Conservation (phyloP, 2,888 invertebrate genomes). For the Bedellia somnulentella region DNA sequence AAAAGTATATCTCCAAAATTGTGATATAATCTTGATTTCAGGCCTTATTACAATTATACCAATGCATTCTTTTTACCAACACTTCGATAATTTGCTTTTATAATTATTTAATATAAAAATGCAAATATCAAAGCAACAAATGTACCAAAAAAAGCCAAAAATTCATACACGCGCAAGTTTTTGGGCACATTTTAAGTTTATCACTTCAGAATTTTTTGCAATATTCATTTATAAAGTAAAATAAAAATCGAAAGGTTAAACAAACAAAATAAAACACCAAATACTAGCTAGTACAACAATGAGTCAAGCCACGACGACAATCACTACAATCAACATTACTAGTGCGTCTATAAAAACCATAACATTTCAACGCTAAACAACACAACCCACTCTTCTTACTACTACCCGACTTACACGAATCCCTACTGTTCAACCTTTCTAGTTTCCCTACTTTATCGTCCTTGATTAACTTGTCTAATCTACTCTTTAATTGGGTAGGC, state of each 20-base stretch:
- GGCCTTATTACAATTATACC: too few species aligned
- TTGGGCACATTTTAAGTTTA: too few species aligned
- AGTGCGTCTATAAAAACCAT: constrained; percentile 36
- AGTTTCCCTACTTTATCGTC: constrained; percentile 26
- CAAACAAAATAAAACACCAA: neutral
- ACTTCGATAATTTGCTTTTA: too few species aligned
- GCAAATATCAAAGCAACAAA: too few species aligned
- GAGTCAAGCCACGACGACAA: constrained; percentile 23
- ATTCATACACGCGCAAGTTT: too few species aligned
- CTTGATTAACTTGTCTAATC: constrained; percentile 50
- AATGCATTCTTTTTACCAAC: too few species aligned
- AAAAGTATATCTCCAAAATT: too few species aligned
- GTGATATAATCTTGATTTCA: too few species aligned
- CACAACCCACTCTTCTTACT: constrained; percentile 33
- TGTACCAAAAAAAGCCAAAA: too few species aligned
- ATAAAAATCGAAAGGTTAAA: neutral
- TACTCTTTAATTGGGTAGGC: constrained; percentile 64
- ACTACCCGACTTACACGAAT: constrained; percentile 36
- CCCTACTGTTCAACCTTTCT: constrained; percentile 34
- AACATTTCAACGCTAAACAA: constrained; percentile 42
- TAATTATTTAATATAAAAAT: too few species aligned
- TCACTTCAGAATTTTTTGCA: too few species aligned
- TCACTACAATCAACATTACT: constrained; percentile 23
- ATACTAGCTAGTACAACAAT: constrained; percentile 27
- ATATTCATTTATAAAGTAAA: neutral